Evolutionary conservation across 2,113 vertebrate species (phyloP).

Genomic region (Himantopus leucocephalus): DNA sequence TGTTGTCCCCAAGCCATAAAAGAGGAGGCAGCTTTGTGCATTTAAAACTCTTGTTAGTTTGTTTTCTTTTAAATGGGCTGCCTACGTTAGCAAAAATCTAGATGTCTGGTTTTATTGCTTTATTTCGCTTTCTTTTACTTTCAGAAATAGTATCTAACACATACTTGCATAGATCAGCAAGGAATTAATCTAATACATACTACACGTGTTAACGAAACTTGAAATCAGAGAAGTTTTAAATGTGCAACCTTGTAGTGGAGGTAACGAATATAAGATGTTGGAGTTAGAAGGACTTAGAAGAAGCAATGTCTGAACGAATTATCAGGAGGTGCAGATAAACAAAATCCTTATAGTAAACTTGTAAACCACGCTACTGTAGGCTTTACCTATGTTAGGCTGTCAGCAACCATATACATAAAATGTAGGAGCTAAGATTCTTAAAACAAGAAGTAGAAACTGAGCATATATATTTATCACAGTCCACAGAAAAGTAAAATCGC

Average conservation of each 20-base stretch:
- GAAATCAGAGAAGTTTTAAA: not conserved
- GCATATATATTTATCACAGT: not conserved
- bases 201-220: not conserved
- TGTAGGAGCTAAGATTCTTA: not conserved
- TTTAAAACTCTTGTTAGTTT: not conserved
- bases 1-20: not conserved
- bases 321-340: not conserved
- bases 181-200: not conserved
- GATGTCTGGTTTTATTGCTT: not conserved
- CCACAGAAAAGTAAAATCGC: not conserved
- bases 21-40: not conserved
- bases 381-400: not conserved
- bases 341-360: not conserved
- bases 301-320: not conserved
- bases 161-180: not conserved
- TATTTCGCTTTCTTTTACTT: not conserved
- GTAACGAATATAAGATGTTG: not conserved
- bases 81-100: not conserved
- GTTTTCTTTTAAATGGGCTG: not conserved
- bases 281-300: not conserved
- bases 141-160: not conserved
- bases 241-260: not conserved
- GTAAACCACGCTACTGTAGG: not conserved
- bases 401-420: not conserved
- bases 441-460: not conserved